These are phyloP conservation scores for Phalacrocorax aristotelis DNA, from an alignment of 2,113 vertebrate species.

Conservation along the genomic window DNA sequence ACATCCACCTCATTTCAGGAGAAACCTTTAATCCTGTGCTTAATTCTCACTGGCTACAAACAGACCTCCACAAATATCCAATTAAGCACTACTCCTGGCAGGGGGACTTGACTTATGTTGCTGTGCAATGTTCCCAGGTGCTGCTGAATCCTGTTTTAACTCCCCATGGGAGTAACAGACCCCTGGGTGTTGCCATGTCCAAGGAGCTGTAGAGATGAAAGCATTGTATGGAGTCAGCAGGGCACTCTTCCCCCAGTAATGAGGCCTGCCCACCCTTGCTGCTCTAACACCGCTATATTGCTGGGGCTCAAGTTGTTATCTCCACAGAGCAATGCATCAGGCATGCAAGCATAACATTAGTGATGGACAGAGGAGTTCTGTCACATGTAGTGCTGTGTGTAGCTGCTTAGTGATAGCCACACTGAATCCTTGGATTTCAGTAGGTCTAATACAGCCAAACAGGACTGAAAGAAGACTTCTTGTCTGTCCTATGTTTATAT, in stretches of 20 bases:
- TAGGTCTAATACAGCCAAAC: neutral
- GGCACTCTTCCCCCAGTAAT: neutral
- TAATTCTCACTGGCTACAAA: neutral
- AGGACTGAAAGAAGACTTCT: neutral
- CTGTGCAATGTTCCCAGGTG: neutral
- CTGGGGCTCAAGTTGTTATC: accelerated
- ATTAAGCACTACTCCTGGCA: neutral
- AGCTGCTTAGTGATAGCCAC: neutral
- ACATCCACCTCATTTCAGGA: neutral
- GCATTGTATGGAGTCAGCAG: accelerated
- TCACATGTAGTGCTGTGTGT: neutral
- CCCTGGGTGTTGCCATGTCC: neutral
- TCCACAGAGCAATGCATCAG: neutral
- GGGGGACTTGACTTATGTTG: neutral
- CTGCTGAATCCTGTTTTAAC: neutral
- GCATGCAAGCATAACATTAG: neutral
- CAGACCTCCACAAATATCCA: neutral
- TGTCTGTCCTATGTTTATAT: neutral
- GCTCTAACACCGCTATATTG: neutral
- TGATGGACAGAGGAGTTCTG: neutral
- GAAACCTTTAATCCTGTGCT: neutral
- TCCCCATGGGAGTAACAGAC: neutral
- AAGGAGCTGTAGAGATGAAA: neutral
- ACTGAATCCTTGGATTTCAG: neutral
- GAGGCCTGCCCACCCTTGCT: neutral